Evolutionary conservation across 30 jellyfish, hydroid and myxozoan genomes (phyloP).

Genomic region (Euphysa ruthae): DNA sequence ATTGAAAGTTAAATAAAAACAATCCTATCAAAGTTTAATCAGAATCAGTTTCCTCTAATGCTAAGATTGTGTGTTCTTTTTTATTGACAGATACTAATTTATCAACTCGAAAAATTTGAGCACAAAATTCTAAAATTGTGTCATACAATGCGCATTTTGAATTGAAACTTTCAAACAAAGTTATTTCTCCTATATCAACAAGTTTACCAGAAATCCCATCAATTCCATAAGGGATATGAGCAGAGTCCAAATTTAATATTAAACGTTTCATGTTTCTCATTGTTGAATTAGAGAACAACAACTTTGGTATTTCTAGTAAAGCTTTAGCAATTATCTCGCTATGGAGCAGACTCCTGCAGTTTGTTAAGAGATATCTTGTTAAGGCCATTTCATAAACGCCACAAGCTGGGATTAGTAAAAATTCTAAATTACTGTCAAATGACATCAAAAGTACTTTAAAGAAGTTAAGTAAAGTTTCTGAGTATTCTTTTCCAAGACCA

Average conservation of each 20-base stretch:
- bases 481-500: constrained; percentile 10
- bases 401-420: constrained; percentile 22
- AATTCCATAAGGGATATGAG: background rate
- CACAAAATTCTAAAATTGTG: constrained; percentile 2
- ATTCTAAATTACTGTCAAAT: background rate
- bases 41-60: too few relatives aligned
- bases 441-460: background rate
- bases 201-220: constrained; percentile 13
- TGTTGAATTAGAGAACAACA: background rate
- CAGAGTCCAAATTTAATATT: background rate
- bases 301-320: constrained; percentile 5
- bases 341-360: background rate
- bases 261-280: background rate
- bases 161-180: constrained; percentile 2
- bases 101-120: constrained; percentile 21
- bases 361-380: background rate
- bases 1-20: too few relatives aligned
- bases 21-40: too few relatives aligned
- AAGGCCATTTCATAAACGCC: constrained; percentile 11
- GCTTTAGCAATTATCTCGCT: background rate
- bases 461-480: background rate
- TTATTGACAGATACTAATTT: background rate
- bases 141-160: background rate
- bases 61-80: too few relatives aligned
- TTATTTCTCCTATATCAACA: background rate